Percentiles rank a stretch among this genome's conserved stretches.
These are phyloP conservation scores for Lathronympha strigana DNA, from an alignment of 2,888 invertebrate species.

Conservation along the genomic window DNA sequence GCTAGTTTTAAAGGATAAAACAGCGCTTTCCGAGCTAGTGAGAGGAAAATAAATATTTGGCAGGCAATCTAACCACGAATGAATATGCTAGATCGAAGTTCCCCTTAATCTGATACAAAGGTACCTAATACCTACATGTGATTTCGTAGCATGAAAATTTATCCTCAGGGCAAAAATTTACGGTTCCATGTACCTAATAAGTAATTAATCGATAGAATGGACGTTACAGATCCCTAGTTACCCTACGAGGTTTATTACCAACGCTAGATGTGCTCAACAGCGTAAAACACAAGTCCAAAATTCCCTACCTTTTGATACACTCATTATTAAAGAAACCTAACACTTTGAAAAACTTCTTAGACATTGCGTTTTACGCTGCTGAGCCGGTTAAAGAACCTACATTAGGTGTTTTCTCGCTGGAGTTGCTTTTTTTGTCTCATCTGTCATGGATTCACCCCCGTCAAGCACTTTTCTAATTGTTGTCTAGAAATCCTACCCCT, in stretches of 20 bases:
- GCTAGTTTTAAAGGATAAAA: too few species aligned
- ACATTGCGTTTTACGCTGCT: constrained; percentile 11
- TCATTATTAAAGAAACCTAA: neutral
- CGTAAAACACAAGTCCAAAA: neutral
- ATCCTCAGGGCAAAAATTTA: neutral
- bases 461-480: too few species aligned
- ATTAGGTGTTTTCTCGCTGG: neutral
- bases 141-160: neutral
- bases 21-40: too few species aligned
- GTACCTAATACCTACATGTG: too few species aligned
- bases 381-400: constrained; percentile 1
- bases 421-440: constrained; percentile 14
- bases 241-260: constrained; percentile 25
- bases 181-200: neutral
- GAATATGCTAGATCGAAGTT: too few species aligned
- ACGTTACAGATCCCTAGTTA: constrained; percentile 32
- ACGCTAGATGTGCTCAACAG: constrained; percentile 9
- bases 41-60: too few species aligned
- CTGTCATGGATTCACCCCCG: too few species aligned
- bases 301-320: neutral
- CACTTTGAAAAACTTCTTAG: neutral
- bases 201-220: constrained; percentile 31
- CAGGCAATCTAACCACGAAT: too few species aligned
- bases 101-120: too few species aligned
- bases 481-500: too few species aligned